Evolutionary conservation across 92 coral and sea anemone species (phyloP).

Genomic region (Porites rus): DNA sequence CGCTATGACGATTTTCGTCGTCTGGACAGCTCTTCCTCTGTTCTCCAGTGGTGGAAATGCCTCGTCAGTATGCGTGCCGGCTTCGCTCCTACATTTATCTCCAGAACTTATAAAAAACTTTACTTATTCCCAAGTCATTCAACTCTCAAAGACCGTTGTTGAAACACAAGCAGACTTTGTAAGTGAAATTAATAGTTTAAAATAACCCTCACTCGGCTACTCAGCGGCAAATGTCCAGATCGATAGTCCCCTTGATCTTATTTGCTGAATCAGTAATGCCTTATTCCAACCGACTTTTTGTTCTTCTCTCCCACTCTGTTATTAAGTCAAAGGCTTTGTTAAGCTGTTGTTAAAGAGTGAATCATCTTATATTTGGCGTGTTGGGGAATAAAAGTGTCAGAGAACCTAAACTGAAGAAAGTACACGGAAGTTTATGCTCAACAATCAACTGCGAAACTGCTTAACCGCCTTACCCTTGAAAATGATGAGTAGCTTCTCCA

Average conservation of each 20-base stretch:
- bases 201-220: background rate
- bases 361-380: no score
- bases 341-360: no score
- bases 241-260: no score
- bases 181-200: slow-evolving; percentile 11
- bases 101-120: background rate
- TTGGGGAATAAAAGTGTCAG: no score
- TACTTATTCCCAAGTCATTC: background rate
- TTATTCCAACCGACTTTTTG: no score
- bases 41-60: slow-evolving; percentile 4
- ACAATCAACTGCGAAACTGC: no score
- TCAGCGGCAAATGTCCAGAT: background rate
- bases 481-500: background rate
- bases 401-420: no score
- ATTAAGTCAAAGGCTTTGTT: no score
- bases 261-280: no score
- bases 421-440: no score
- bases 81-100: background rate
- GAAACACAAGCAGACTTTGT: slow-evolving; percentile 37
- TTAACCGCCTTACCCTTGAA: no score
- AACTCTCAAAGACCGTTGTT: slow-evolving; percentile 14
- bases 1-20: background rate
- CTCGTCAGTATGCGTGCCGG: background rate
- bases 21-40: background rate
- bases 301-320: no score